Conservation (phyloP, 2,113 vertebrate species). For the Perca flavescens region DNA sequence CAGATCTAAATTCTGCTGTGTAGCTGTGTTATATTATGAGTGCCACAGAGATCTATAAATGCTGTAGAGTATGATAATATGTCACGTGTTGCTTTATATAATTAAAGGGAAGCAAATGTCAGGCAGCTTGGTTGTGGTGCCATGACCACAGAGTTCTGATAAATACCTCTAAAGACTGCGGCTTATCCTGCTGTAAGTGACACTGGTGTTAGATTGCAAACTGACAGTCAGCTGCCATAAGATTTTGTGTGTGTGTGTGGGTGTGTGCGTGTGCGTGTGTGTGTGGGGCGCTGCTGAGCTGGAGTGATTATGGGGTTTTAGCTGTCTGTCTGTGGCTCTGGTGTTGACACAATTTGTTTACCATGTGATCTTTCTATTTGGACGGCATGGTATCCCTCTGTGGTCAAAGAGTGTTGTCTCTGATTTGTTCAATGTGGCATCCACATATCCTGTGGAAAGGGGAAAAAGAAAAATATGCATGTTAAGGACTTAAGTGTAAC, state of each 20-base stretch:
- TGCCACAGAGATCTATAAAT: slow-evolving; percentile 17
- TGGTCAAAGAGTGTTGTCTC: not conserved
- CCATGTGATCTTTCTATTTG: slow-evolving; percentile 44
- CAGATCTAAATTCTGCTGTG: not conserved
- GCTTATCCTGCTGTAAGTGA: slow-evolving; percentile 67
- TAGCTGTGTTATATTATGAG: not conserved
- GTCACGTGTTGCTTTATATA: slow-evolving; percentile 27
- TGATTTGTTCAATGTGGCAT: slow-evolving; percentile 1
- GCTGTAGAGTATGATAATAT: slow-evolving; percentile 24
- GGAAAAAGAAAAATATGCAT: not conserved
- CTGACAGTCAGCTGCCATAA: slow-evolving; percentile 65
- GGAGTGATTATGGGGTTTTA: slow-evolving; percentile 51
- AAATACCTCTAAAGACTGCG: slow-evolving; percentile 55
- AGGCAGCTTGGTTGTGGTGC: slow-evolving; percentile 40
- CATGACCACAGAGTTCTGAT: slow-evolving; percentile 40
- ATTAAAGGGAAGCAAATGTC: slow-evolving; percentile 45
- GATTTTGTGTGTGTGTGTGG: slow-evolving; percentile 31
- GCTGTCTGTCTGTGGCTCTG: slow-evolving; percentile 41
- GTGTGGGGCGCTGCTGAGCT: slow-evolving; percentile 25
- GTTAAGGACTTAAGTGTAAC: not conserved
- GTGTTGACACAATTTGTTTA: slow-evolving; percentile 45
- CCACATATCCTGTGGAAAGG: not conserved
- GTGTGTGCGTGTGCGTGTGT: slow-evolving; percentile 5
- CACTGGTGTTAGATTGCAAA: slow-evolving; percentile 60
- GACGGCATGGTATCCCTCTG: not conserved